Base-by-base conservation (phyloP, 2,797 vertebrate species). In the Gymnoscopelus braueri region DNA sequence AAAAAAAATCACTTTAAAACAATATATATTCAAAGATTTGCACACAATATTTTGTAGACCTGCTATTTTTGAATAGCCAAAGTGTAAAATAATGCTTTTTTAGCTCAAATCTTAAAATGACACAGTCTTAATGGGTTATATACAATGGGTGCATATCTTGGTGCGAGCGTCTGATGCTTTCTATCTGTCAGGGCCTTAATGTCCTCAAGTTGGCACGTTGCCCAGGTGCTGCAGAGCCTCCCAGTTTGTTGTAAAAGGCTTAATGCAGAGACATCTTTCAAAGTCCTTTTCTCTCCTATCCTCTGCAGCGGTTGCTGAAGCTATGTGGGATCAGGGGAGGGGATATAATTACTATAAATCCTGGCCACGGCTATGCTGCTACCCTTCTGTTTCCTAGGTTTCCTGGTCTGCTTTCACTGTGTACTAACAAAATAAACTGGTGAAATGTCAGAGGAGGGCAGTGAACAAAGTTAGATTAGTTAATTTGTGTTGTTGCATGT, bases 311-410 rank as follows among this genome's bases (percentile, higher is more conserved):
- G 35, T 39, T 39, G 35, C 29, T 39, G 5, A 39, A 6, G 35
- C 35, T 50, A 13, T 50, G 14, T 51, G 50, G 50, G n/a, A 14
- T 1, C 10, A 11, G 14, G 14, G 10, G 48, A 50, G 48, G 10
- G 48, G 11, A 4, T 50, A 14, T 14, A 63, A 7, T 61, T 76
- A 1, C 50, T 57, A 14, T 61, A 69, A 65, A 71, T 65, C 32
- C 60, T 73, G 74, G 63, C 57, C 67, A 80, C 59, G 26, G 59
- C 53, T 65, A 3, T 54, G 52, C 50, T 50, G 67, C 70, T 5
- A 24, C 58, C 50, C 14, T 60, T 63, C 14, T 9, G 61, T 35
- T 70, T 50, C 24, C 44, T 65, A 1, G 3, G 2, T 2, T 12
- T 60, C 24, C 39, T 1, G 6, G 13, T 67, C 62, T 57, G 7